phyloP scores from a whole-genome alignment of 2,888 invertebrate species.

The Microplitis deprimator region DNA sequence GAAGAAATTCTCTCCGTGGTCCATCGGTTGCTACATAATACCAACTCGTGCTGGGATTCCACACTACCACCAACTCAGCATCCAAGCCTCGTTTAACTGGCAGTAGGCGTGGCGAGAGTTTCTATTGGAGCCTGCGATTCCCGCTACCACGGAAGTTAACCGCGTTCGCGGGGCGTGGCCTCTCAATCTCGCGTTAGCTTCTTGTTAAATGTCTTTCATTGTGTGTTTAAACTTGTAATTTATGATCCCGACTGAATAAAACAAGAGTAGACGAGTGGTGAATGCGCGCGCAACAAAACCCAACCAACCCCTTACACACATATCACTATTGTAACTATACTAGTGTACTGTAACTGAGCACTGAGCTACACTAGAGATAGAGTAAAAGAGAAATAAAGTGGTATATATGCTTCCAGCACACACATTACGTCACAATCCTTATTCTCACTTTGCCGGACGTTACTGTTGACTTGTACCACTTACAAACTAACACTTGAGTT shows the following conservation, averaged over 20 bases:
- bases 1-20: conserved; percentile 51
- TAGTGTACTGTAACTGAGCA: conserved; percentile 21
- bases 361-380: conserved; percentile 21
- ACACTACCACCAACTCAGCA: conserved; percentile 17
- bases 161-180: conserved; percentile 62
- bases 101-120: conserved; percentile 36
- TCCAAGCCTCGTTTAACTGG: background rate
- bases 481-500: conserved; percentile 29
- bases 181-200: conserved; percentile 72
- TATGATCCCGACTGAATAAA: conserved; percentile 72
- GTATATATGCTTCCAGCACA: conserved; percentile 6
- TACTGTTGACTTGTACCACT: conserved; percentile 33
- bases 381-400: conserved; percentile 13
- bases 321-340: conserved; percentile 10
- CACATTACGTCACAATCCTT: conserved; percentile 22
- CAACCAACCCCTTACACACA: conserved; percentile 22
- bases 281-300: conserved; percentile 39
- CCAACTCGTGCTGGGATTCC: background rate
- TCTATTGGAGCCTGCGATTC: conserved; percentile 32
- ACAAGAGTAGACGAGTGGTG: conserved; percentile 61
- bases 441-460: conserved; percentile 30
- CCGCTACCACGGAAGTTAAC: conserved; percentile 47
- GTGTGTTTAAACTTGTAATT: conserved; percentile 73
- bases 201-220: conserved; percentile 73
- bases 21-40: conserved; percentile 34